These are phyloP conservation scores for Cebus imitator DNA, from an alignment of 2,113 vertebrate genomes.

Conservation along the genomic window DNA sequence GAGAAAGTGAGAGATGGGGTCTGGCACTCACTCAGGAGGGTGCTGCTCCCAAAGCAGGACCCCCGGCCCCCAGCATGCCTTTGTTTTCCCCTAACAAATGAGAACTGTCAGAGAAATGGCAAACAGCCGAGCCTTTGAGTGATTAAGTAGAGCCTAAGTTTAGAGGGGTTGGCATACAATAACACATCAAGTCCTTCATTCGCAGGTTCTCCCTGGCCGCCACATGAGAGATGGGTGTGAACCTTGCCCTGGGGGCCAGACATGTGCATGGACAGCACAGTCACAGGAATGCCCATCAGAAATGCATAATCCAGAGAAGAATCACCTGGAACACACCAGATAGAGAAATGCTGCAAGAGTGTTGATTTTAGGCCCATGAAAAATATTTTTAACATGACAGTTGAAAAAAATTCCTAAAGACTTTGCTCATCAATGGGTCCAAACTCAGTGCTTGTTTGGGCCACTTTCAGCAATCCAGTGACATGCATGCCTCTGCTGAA, in stretches of 20 bases:
- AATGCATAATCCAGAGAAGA: not conserved
- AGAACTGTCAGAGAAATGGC: not conserved
- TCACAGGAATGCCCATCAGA: not conserved
- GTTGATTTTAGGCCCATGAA: not conserved
- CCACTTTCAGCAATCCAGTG: not conserved
- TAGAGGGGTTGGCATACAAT: not conserved
- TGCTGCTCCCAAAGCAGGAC: not conserved
- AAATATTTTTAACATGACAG: not conserved
- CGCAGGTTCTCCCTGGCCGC: not conserved
- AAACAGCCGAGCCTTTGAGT: not conserved
- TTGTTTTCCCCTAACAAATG: not conserved
- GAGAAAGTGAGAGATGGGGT: not conserved
- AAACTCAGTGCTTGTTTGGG: not conserved
- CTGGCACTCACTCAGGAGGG: fast-evolving
- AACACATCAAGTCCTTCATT: not conserved
- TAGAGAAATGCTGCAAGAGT: not conserved
- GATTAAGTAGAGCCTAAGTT: not conserved
- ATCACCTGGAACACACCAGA: not conserved
- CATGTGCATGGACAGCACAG: not conserved
- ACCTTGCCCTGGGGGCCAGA: not conserved
- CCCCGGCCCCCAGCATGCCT: not conserved
- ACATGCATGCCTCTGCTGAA: not conserved
- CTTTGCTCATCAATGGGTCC: not conserved
- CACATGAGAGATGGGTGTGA: not conserved
- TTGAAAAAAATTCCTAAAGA: not conserved